phyloP scores from a whole-genome alignment of 1,140 invertebrate genomes.

The Glossosoma conforme region DNA sequence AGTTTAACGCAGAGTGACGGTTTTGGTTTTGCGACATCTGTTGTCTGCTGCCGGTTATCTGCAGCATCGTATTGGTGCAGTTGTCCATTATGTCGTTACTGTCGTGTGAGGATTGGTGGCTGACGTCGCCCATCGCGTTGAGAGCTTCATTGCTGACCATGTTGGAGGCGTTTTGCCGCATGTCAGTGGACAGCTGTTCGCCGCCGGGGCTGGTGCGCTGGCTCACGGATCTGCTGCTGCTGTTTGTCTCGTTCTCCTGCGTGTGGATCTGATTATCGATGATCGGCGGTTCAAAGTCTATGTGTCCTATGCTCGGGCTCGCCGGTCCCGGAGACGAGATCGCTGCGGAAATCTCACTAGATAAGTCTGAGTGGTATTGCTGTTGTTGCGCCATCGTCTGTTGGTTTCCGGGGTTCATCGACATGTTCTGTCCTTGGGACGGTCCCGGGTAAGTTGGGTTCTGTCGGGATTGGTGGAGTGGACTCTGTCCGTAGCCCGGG shows the following conservation, averaged over 20 bases:
- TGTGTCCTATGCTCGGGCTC: conserved; percentile 64
- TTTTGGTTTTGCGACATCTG: conserved; percentile 18
- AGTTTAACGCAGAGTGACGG: conserved; percentile 26
- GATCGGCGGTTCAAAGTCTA: conserved; percentile 70
- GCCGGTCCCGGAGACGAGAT: conserved; percentile 65
- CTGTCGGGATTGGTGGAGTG: conserved; percentile 21
- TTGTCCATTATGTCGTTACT: conserved; percentile 30
- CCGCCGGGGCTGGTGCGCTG: conserved; percentile 35
- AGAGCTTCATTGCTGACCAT: conserved; percentile 11
- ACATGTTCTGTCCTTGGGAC: conserved; percentile 25
- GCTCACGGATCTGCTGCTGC: conserved; percentile 27
- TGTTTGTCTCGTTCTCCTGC: conserved; percentile 23
- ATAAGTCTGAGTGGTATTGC: conserved; percentile 68
- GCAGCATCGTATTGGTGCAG: conserved; percentile 24
- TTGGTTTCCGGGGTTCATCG: conserved; percentile 16
- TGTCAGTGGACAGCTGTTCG: conserved; percentile 18
- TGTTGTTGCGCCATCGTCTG: conserved; percentile 41
- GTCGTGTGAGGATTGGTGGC: conserved; percentile 28
- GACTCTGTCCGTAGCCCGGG: conserved; percentile 25
- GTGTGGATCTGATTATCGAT: conserved; percentile 33
- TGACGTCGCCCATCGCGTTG: conserved; percentile 28
- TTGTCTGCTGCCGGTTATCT: conserved; percentile 20
- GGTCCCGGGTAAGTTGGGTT: conserved; percentile 20
- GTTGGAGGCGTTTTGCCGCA: conserved; percentile 14
- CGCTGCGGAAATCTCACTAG: conserved; percentile 70